Evolutionary conservation across 1,140 invertebrate species (phyloP).

Genomic region (Meloidogyne hapla): DNA sequence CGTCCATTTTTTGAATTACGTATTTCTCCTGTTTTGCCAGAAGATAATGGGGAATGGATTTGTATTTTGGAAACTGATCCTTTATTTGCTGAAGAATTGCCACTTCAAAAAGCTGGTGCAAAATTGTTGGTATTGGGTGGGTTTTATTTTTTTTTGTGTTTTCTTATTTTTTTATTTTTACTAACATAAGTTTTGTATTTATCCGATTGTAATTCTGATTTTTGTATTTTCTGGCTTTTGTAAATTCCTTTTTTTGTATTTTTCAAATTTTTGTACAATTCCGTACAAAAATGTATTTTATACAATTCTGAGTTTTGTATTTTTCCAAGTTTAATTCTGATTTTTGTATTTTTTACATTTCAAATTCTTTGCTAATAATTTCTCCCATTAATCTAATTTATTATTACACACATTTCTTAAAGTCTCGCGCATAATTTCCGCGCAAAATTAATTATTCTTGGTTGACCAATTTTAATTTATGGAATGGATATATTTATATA

Average conservation of each 20-base stretch:
- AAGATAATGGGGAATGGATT: constrained; percentile 54
- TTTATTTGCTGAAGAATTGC: constrained; percentile 47
- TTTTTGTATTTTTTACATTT: too few species aligned
- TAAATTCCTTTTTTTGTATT: too few species aligned
- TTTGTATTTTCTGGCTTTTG: too few species aligned
- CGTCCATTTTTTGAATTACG: constrained; percentile 58
- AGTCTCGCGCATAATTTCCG: neutral
- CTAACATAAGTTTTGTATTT: neutral
- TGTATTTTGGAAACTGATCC: constrained; percentile 60
- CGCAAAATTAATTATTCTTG: neutral
- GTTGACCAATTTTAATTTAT: neutral
- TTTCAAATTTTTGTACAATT: too few species aligned
- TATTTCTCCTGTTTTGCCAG: constrained; percentile 53
- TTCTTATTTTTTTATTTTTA: neutral
- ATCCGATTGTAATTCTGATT: neutral
- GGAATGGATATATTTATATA: neutral
- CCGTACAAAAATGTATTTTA: too few species aligned
- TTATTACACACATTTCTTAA: neutral
- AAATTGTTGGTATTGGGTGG: constrained; percentile 22
- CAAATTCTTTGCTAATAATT: too few species aligned
- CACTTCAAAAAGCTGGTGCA: neutral
- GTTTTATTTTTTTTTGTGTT: neutral
- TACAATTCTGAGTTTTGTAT: neutral
- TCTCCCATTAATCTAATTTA: too few species aligned
- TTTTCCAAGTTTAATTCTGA: neutral